A percentile compares a stretch with the other conserved stretches of the same genome.
phyloP scores from a whole-genome alignment of 2,888 invertebrate species.

The Drosophila affinis region DNA sequence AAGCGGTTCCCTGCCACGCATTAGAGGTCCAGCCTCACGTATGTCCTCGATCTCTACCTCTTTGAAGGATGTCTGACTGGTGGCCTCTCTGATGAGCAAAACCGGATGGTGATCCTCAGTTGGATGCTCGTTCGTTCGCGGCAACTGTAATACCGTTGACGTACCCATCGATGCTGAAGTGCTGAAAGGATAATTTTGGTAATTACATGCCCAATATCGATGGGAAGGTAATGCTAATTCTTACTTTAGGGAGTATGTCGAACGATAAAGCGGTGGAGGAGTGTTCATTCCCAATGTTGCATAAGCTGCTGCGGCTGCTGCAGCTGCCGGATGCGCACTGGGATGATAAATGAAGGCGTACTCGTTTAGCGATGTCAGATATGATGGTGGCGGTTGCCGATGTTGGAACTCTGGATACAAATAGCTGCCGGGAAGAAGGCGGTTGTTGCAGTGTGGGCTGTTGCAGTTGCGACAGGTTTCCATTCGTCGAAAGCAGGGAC shows the following conservation, averaged over 20 bases:
- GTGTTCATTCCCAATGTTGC: conserved; percentile 84
- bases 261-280: conserved; percentile 96
- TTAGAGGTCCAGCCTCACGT: conserved; percentile 41
- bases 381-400: conserved; percentile 97
- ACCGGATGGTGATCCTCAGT: conserved; percentile 44
- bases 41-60: conserved; percentile 49
- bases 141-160: conserved; percentile 35
- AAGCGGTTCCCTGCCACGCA: conserved; percentile 46
- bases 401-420: conserved; percentile 98
- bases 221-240: conserved; percentile 9
- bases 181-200: conserved; percentile 32
- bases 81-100: conserved; percentile 44
- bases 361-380: conserved; percentile 98
- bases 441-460: conserved; percentile 89
- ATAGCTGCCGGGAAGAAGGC: conserved; percentile 92
- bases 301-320: conserved; percentile 81
- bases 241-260: conserved; percentile 91
- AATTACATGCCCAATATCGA: neutral
- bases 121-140: conserved; percentile 51
- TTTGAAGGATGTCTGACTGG: conserved; percentile 58
- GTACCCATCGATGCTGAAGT: conserved; percentile 42
- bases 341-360: conserved; percentile 92
- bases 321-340: conserved; percentile 66
- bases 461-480: conserved; percentile 85
- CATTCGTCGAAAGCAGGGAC: conserved; percentile 87